Percentiles rank a stretch among this genome's conserved stretches.
phyloP scores from a whole-genome alignment of 2,888 invertebrate species.

The Pachycephus smyrnensis region DNA sequence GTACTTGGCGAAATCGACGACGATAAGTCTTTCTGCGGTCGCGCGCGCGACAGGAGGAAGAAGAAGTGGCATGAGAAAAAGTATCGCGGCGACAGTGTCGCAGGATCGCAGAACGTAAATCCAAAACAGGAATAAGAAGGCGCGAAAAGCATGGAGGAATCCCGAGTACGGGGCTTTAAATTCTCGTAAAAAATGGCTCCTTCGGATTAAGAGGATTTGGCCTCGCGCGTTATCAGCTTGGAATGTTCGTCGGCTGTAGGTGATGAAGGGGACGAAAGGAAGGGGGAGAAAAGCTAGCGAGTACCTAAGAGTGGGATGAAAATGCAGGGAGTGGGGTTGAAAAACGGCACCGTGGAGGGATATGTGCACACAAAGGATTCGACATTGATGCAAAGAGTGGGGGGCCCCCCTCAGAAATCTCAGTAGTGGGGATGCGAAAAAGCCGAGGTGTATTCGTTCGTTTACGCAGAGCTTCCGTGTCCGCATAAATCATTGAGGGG shows the following conservation, averaged over 20 bases:
- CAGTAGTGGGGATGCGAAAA: slow-evolving; percentile 18
- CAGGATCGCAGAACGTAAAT: slow-evolving; percentile 22
- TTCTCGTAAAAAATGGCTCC: slow-evolving; percentile 40
- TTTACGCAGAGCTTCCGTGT: slow-evolving; percentile 25
- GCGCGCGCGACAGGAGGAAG: not conserved
- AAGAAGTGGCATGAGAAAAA: not conserved
- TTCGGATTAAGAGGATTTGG: slow-evolving; percentile 45
- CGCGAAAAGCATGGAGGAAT: slow-evolving; percentile 1
- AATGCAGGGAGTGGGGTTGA: not conserved
- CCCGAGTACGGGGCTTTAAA: slow-evolving; percentile 27
- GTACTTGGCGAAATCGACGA: not conserved
- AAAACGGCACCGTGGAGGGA: not conserved
- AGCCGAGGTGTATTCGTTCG: slow-evolving; percentile 23
- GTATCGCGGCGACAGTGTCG: not conserved
- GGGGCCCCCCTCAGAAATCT: slow-evolving; percentile 6
- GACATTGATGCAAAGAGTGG: not conserved
- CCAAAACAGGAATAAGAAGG: slow-evolving; percentile 33
- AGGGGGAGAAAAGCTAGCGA: not conserved
- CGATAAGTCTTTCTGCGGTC: not conserved
- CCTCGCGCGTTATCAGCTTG: slow-evolving; percentile 37
- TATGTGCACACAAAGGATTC: not conserved
- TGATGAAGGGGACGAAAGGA: slow-evolving; percentile 1
- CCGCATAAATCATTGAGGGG: slow-evolving; percentile 37
- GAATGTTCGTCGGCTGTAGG: slow-evolving; percentile 23
- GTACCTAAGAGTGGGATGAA: not conserved